Evolutionary conservation across 2,888 invertebrate species (phyloP).

Genomic region (Atrina japonica): DNA sequence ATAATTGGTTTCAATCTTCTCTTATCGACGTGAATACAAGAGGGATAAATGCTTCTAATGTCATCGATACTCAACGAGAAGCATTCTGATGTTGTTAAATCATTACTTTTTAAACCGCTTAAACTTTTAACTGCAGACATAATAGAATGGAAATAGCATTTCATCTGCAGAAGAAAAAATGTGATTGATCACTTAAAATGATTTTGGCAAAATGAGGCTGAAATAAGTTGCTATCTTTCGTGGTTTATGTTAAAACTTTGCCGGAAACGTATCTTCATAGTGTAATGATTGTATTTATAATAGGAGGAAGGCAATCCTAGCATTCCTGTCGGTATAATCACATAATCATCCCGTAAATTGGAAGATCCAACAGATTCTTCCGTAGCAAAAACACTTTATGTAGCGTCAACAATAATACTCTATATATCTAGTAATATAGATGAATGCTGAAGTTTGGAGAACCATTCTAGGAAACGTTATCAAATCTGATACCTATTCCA

Average conservation of each 20-base stretch:
- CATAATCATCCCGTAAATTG: no score
- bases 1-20: constrained; percentile 12
- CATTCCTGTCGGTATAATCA: constrained; percentile 12
- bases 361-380: no score
- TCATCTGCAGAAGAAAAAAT: background rate
- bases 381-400: no score
- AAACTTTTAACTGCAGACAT: background rate
- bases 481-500: no score
- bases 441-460: no score
- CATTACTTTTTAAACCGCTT: background rate
- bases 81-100: constrained; percentile 22
- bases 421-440: no score
- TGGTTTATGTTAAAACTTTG: background rate
- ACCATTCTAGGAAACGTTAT: no score
- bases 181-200: constrained; percentile 2
- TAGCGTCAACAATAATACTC: no score
- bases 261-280: constrained; percentile 1
- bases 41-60: constrained; percentile 16
- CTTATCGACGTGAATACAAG: constrained; percentile 7
- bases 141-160: background rate
- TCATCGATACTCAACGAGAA: constrained; percentile 8
- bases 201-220: background rate
- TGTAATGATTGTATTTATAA: background rate
- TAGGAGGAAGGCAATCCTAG: constrained; percentile 9
- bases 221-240: constrained; percentile 5